Percentiles rank a stretch among this genome's conserved stretches.
phyloP scores from a whole-genome alignment of 23 tunicate species.

The Styela clava region DNA sequence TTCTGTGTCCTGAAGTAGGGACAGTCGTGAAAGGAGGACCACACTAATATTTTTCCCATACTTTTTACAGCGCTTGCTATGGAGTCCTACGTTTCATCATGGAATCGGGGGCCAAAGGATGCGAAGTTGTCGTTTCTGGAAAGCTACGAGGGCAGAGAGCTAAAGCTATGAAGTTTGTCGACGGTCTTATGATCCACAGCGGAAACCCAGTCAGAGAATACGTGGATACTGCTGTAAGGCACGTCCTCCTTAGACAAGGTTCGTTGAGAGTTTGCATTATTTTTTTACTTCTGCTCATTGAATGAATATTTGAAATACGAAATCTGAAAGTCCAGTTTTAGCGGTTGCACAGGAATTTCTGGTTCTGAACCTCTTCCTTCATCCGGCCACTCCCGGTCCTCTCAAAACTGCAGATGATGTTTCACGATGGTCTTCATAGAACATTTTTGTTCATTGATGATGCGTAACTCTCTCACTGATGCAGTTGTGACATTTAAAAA shows the following conservation, averaged over 20 bases:
- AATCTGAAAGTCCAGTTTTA: no score
- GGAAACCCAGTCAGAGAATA: conserved; percentile 95
- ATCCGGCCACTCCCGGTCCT: no score
- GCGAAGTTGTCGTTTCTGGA: conserved; percentile 96
- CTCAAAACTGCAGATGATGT: conserved; percentile 58
- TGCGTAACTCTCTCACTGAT: conserved; percentile 35
- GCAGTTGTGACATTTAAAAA: conserved; percentile 14
- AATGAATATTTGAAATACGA: neutral
- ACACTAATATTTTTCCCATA: neutral
- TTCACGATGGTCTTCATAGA: conserved; percentile 79
- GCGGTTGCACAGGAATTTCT: no score
- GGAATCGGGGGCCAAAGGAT: conserved; percentile 99
- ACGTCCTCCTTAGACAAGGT: conserved; percentile 96
- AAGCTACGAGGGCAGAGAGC: conserved; percentile 92
- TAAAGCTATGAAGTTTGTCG: conserved; percentile 96
- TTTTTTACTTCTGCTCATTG: neutral
- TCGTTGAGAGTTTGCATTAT: neutral
- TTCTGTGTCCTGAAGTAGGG: no score
- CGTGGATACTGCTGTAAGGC: conserved; percentile 96
- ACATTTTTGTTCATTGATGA: conserved; percentile 34
- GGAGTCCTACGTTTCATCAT: conserved; percentile 98
- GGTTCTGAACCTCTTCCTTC: no score
- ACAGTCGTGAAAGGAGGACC: no score
- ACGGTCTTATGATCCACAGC: conserved; percentile 96
- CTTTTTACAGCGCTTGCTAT: conserved; percentile 77